A percentile compares a stretch with the other conserved stretches of the same genome.
phyloP scores from a whole-genome alignment of 2,888 invertebrate species.

The Sarcophaga subvicina region DNA sequence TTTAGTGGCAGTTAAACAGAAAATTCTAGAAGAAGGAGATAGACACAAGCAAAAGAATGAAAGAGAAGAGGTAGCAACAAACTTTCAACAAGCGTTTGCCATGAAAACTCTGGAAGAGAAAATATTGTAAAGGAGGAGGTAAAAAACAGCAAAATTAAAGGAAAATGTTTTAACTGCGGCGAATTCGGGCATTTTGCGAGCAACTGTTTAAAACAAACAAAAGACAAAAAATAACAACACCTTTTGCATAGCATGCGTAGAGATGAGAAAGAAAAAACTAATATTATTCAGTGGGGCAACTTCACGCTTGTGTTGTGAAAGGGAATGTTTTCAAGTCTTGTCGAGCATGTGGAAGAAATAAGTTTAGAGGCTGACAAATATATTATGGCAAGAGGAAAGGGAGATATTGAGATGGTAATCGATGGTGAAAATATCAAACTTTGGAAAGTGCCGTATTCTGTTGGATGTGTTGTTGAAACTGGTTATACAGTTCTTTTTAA shows the following conservation, averaged over 20 bases:
- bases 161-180: constrained; percentile 4
- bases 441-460: constrained; percentile 29
- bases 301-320: too few relatives aligned
- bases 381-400: constrained; percentile 53
- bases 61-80: too few relatives aligned
- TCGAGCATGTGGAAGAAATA: too few relatives aligned
- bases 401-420: neutral
- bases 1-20: too few relatives aligned
- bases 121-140: neutral
- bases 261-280: neutral
- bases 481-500: too few relatives aligned
- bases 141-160: neutral
- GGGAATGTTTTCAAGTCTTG: too few relatives aligned
- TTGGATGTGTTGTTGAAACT: too few relatives aligned
- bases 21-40: neutral
- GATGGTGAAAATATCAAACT: too few relatives aligned
- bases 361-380: constrained; percentile 45
- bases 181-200: neutral
- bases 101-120: too few relatives aligned
- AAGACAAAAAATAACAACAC: constrained; percentile 19
- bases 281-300: neutral
- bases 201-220: neutral
- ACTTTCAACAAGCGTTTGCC: too few relatives aligned
- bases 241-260: neutral
- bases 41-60: neutral